Evolutionary conservation across 2,888 invertebrate species (phyloP), one percentile per base, ranked within the genome.

Genomic region (Venustoraphidia nigricollis): DNA sequence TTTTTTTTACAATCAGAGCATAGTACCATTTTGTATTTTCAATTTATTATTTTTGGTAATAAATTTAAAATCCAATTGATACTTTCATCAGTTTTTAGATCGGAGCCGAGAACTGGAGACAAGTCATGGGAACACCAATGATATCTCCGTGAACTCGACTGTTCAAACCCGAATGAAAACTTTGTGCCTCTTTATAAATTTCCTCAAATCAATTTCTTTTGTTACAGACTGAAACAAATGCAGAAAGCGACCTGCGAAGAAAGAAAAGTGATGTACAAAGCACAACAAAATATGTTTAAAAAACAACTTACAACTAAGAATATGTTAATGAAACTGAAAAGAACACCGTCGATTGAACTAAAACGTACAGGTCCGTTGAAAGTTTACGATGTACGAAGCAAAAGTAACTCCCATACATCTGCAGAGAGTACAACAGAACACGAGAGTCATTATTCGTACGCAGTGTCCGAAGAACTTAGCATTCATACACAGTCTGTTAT

Each of bases 231-330:
- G 51, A 73, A 72, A 58, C 70, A 72, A 56, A 64, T 70, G 51
- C 72, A 75, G 56, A 70, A 73, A 57, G 66, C 69, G 45, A 70
- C 70, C 27, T 73, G 73, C 44, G 67, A 70, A 51, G 72, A 75
- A 56, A 64, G 75, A 9, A 73, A 72, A 56, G 61, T 66, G 4
- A 66, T 70, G 56, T 58, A 75, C 11, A 70, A 69, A 55, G 69
- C 72, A 53, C 73, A 75, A 54, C 64, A 69, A 40, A 71, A 72
- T 53, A 64, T 72, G 62, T 71, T 74, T 37, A 73, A 73, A 60
- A 66, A 68, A 39, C 71, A 72, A 56, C 63, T 74, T 59, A 59
- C 62, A 8, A 70, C 71, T 9, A 69, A 69, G 52, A 68, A 68
- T 50, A 68, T 70, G 58, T 57, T 70, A 38, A 64, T 69, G 2